Evolutionary conservation across 2,113 vertebrate species (phyloP), one percentile per base, ranked within the genome.

Genomic region (Epinephelus fuscoguttatus): DNA sequence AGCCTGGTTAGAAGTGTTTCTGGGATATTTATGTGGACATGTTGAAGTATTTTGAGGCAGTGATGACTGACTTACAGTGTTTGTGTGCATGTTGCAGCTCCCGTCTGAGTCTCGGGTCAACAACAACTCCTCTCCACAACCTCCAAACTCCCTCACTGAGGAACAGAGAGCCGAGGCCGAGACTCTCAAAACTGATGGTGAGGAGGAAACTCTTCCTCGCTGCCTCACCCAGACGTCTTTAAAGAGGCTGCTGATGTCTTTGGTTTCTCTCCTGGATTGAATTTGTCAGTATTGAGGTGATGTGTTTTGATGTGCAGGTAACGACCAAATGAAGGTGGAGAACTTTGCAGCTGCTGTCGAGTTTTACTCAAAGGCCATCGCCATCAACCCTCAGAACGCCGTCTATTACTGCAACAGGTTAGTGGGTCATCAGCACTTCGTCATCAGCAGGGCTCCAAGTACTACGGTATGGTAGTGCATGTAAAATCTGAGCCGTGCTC

Each of bases 361-460:
- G 66, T 98, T 97, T 88, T 99, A 99, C 37, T 97, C 97, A 0
- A 97, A 97, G 93, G 98, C 98, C 78, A 98, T 99, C 4, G 95
- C 97, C 47, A 82, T 99, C 60, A 98, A 99, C 84, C 97, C 97
- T 0, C 94, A 96, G 88, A 99, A 99, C 2, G 98, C 98, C 0
- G 98, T 99, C 23, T 99, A 99, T 75, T 99, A 96, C 93, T 99
- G 98, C 89, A 99, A 99, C 96, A 97, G 98, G 98, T 99, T 3
- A 17, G 85, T 49, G 49, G 1, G 15, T 5, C 42, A 45, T 45
- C 42, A 12, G 42, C 11, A 45, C 42, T 45, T 12, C 10, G 8
- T 12, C 42, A 12, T 45, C 42, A 45, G 42, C 42, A 45, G 42
- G 9, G 11, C 11, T 9, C 9, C 42, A 12, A 2, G 1, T 45